Conservation (phyloP, 2,113 vertebrate species). For the Brevimyrus niger region DNA sequence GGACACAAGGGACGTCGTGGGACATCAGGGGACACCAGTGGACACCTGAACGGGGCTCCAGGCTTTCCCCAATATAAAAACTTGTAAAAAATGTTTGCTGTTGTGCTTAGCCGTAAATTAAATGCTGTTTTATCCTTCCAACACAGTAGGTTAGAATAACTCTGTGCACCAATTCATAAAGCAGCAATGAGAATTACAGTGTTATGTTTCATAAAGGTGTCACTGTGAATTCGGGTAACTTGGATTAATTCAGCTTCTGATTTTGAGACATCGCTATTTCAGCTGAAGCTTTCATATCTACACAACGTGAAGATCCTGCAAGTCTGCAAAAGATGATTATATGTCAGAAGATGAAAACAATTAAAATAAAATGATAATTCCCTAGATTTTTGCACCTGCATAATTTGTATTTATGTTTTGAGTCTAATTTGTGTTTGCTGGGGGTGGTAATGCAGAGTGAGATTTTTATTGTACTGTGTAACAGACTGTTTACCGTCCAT, state of each 20-base stretch:
- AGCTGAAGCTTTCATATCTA: neutral
- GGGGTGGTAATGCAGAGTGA: neutral
- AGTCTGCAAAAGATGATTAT: neutral
- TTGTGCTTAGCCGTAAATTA: neutral
- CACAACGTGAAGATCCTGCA: neutral
- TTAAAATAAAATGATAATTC: neutral
- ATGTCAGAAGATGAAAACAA: neutral
- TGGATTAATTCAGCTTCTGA: neutral
- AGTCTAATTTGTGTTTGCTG: neutral
- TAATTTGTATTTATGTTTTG: neutral
- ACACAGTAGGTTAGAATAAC: neutral
- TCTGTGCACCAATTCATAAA: too few relatives aligned
- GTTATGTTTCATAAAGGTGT: neutral
- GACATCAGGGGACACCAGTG: neutral
- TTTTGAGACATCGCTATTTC: neutral
- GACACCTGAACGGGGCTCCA: neutral
- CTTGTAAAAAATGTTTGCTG: neutral
- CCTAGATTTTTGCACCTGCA: neutral
- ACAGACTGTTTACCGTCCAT: neutral
- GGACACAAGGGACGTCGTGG: neutral
- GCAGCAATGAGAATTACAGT: too few relatives aligned
- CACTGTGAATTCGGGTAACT: neutral
- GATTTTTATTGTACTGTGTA: neutral
- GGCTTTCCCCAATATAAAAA: neutral
- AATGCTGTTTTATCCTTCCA: neutral